Evolutionary conservation across 2,113 vertebrate species (phyloP), one percentile per base, ranked within the genome.

Genomic region (Elephas maximus): DNA sequence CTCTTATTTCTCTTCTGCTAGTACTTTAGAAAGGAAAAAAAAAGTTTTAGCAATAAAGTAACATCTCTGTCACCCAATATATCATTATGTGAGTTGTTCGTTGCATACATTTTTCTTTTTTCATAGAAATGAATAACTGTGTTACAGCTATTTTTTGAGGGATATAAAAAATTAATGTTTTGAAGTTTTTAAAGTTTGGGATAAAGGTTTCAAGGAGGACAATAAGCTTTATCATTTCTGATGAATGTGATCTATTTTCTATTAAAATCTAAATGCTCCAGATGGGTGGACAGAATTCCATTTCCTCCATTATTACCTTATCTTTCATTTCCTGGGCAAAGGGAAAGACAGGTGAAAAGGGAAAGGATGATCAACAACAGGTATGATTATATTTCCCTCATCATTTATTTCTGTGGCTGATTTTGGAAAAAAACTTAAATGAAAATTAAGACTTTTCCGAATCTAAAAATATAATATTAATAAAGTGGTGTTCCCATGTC

Each of bases 71-170:
- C 69, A 87, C 8, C 67, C 28, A 18, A 41, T 87, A 48, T 0
- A 76, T 20, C 45, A 73, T 77, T 94, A 77, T 88, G 44, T 92
- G 1, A 82, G 3, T 95, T 97, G 24, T 89, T 51, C n/a, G 95
- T 76, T 62, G 76, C 2, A 77, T n/a, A 74, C 28, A 84, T 95
- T 74, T 91, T 79, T 96, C 86, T 71, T 14, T 30, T 97, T 97
- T 17, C 21, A 48, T 57, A 90, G 67, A 93, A 97, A 14, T 84
- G 83, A 88, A 87, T 90, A 84, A 85, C 5, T 4, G 84, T 41
- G 0, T 37, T 95, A 86, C 80, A 78, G 5, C 9, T 90, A 82
- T 85, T 96, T 96, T 80, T 96, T 94, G 7, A 41, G 3, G 8
- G 0, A 33, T 90, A 84, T 74, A 94, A 90, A 93, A 88, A 82